These are phyloP conservation scores for Aspiorhynchus laticeps DNA, from an alignment of 2,113 vertebrate genomes.

Conservation along the genomic window DNA sequence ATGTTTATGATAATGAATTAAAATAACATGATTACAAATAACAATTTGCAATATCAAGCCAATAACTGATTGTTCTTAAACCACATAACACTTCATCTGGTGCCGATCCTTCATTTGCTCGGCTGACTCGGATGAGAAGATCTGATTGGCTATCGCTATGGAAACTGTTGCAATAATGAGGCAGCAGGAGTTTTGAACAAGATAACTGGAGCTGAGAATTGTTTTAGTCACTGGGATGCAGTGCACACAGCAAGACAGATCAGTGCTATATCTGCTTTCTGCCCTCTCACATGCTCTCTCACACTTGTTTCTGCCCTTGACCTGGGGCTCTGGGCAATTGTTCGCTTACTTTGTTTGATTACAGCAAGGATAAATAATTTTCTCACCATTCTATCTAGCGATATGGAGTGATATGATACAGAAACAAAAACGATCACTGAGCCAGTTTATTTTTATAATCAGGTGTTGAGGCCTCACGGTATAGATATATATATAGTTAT, in stretches of 20 bases:
- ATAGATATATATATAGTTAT: no score
- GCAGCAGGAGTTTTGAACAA: conserved; percentile 1
- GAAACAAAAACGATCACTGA: neutral
- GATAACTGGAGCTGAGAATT: neutral
- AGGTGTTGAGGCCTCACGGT: neutral
- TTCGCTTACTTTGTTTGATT: neutral
- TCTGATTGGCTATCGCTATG: conserved; percentile 2
- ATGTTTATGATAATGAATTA: neutral
- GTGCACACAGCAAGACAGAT: neutral
- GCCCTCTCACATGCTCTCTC: neutral
- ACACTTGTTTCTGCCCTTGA: neutral
- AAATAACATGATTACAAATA: neutral
- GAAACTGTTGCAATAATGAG: neutral
- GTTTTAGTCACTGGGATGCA: neutral
- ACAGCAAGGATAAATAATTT: neutral
- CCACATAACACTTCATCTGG: neutral
- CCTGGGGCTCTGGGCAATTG: neutral
- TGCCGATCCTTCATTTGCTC: neutral
- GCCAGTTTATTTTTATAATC: conserved; percentile 11
- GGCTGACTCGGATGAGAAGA: neutral
- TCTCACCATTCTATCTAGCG: neutral
- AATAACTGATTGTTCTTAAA: neutral
- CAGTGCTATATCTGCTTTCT: neutral
- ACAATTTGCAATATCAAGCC: neutral
- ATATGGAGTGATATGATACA: neutral